phyloP scores from a whole-genome alignment of 2,113 vertebrate species.

The Calyptommatus sinebrachiatus region DNA sequence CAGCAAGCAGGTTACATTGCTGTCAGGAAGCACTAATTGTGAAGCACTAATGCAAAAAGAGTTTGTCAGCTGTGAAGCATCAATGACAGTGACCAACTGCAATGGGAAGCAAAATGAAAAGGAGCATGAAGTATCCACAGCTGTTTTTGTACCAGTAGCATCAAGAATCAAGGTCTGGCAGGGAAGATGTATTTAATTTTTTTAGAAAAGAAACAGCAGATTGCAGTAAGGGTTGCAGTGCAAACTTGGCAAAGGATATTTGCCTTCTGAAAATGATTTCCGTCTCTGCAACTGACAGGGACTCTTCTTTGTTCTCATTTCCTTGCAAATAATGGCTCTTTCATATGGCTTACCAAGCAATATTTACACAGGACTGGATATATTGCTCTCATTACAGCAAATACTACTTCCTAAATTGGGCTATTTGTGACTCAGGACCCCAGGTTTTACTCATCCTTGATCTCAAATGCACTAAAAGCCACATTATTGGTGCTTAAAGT shows the following conservation, averaged over 20 bases:
- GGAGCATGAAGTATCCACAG: constrained; percentile 18
- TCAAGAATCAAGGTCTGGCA: not conserved
- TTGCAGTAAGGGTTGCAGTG: rapidly evolving
- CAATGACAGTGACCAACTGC: constrained; percentile 40
- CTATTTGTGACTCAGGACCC: constrained; percentile 68
- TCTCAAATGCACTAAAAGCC: constrained; percentile 71
- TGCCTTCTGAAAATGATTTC: constrained; percentile 25
- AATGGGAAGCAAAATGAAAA: constrained; percentile 1
- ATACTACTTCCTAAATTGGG: constrained; percentile 70
- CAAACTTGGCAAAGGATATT: constrained; percentile 20
- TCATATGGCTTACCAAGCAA: constrained; percentile 46
- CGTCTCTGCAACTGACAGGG: constrained; percentile 28
- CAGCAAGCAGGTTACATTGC: rapidly evolving
- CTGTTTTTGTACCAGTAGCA: not conserved
- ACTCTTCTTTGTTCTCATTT: constrained; percentile 55
- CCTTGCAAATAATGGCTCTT: constrained; percentile 48
- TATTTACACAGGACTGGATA: constrained; percentile 65
- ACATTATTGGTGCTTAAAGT: constrained; percentile 76
- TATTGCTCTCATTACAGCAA: constrained; percentile 65
- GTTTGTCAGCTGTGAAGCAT: constrained; percentile 31
- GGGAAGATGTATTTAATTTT: not conserved
- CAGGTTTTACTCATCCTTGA: constrained; percentile 70
- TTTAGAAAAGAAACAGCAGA: not conserved
- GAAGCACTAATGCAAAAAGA: not conserved
- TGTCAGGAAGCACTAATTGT: not conserved